phyloP scores from a whole-genome alignment of 2,797 vertebrate genomes.

The Mycteria americana region DNA sequence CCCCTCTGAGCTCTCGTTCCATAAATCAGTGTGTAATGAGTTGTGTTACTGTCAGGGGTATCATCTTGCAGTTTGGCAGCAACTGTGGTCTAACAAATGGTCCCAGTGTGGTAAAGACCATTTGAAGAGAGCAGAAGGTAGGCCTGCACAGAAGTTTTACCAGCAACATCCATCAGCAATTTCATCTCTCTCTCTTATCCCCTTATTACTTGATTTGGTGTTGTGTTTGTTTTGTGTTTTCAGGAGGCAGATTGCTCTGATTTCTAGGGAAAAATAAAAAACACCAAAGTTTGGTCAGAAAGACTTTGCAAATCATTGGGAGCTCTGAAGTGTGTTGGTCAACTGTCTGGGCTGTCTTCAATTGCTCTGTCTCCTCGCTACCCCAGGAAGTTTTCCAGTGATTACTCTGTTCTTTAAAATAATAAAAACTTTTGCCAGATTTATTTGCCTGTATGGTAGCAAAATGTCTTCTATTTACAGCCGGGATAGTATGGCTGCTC shows the following conservation, averaged over 20 bases:
- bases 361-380: background rate
- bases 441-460: background rate
- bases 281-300: background rate
- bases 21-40: slow-evolving; percentile 59
- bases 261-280: background rate
- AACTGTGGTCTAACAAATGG: background rate
- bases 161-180: background rate
- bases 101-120: background rate
- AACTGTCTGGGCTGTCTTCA: background rate
- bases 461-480: background rate
- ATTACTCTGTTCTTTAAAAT: background rate
- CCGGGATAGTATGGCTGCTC: background rate
- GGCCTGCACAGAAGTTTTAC: background rate
- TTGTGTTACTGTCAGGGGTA: slow-evolving; percentile 54
- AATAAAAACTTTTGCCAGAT: background rate
- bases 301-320: background rate
- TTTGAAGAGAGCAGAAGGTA: background rate
- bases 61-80: slow-evolving; percentile 45
- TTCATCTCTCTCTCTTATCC: background rate
- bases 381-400: background rate
- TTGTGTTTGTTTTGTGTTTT: background rate
- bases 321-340: background rate
- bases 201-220: background rate
- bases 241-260: background rate
- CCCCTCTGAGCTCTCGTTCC: slow-evolving; percentile 10